Evolutionary conservation across 2,888 invertebrate genomes (phyloP).

Genomic region (Eupithecia insigniata): DNA sequence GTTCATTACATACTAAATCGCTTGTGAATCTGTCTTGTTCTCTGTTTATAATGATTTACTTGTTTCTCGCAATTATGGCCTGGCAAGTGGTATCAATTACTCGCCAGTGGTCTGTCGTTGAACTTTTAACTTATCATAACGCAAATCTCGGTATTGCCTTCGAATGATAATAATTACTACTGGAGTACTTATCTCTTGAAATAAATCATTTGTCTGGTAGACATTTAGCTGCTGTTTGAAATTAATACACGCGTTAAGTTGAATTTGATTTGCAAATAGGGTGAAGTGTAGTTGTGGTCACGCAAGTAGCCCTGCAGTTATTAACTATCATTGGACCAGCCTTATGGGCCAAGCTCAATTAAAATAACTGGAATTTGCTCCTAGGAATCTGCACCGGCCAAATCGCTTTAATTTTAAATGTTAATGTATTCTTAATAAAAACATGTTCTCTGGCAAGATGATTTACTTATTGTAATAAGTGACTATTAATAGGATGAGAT

Average conservation of each 20-base stretch:
- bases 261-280: slow-evolving; percentile 74
- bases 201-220: slow-evolving; percentile 66
- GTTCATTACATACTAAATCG: slow-evolving; percentile 40
- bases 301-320: slow-evolving; percentile 54
- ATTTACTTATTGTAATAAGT: slow-evolving; percentile 35
- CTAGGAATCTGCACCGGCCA: slow-evolving; percentile 56
- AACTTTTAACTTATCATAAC: slow-evolving; percentile 52
- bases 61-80: slow-evolving; percentile 20
- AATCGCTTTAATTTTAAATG: slow-evolving; percentile 57
- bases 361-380: slow-evolving; percentile 63
- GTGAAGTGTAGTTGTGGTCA: slow-evolving; percentile 51
- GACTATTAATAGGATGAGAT: slow-evolving; percentile 13
- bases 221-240: slow-evolving; percentile 60
- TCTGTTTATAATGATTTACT: slow-evolving; percentile 21
- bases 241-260: slow-evolving; percentile 64
- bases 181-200: slow-evolving; percentile 59
- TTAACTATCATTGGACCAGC: slow-evolving; percentile 54
- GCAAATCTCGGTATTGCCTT: slow-evolving; percentile 55
- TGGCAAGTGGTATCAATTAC: slow-evolving; percentile 30
- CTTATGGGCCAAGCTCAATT: slow-evolving; percentile 56
- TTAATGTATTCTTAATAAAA: slow-evolving; percentile 59
- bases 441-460: slow-evolving; percentile 43
- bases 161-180: slow-evolving; percentile 58
- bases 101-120: slow-evolving; percentile 42
- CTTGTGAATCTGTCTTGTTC: slow-evolving; percentile 22